Evolutionary conservation across 1,140 invertebrate species (phyloP).

Genomic region (Heliothis subflexa): DNA sequence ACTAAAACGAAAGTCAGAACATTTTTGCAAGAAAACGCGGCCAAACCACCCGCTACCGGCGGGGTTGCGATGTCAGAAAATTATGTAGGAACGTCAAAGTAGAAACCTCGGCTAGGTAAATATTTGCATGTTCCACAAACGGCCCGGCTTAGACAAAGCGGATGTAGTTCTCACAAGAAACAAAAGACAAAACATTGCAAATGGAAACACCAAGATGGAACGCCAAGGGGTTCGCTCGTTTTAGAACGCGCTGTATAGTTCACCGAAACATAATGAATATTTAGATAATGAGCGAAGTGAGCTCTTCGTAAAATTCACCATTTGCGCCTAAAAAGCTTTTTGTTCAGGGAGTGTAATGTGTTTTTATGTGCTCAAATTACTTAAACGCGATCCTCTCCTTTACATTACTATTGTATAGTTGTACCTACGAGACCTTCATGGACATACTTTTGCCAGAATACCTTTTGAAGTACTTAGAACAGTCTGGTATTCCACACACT

Average conservation of each 20-base stretch:
- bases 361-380: slow-evolving; percentile 23
- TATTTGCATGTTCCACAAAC: slow-evolving; percentile 72
- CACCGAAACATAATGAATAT: slow-evolving; percentile 38
- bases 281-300: slow-evolving; percentile 39
- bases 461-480: slow-evolving; percentile 18
- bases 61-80: slow-evolving; percentile 59
- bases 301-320: slow-evolving; percentile 30
- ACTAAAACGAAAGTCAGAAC: slow-evolving; percentile 1
- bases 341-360: slow-evolving; percentile 20
- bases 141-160: slow-evolving; percentile 69
- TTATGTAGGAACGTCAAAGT: slow-evolving; percentile 66
- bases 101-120: slow-evolving; percentile 70
- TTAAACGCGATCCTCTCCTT: neutral
- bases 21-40: slow-evolving; percentile 36
- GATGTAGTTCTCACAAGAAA: slow-evolving; percentile 71
- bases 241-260: slow-evolving; percentile 21
- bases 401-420: slow-evolving; percentile 25
- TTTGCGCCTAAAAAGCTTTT: slow-evolving; percentile 34
- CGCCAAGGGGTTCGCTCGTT: slow-evolving; percentile 30
- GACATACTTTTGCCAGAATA: slow-evolving; percentile 18
- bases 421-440: slow-evolving; percentile 16
- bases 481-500: slow-evolving; percentile 12
- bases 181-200: slow-evolving; percentile 75
- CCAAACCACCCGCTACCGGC: slow-evolving; percentile 7
- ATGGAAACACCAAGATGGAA: slow-evolving; percentile 65